Base-by-base conservation (phyloP, 2,113 vertebrate species). In the Pachypanchax playfairii region DNA sequence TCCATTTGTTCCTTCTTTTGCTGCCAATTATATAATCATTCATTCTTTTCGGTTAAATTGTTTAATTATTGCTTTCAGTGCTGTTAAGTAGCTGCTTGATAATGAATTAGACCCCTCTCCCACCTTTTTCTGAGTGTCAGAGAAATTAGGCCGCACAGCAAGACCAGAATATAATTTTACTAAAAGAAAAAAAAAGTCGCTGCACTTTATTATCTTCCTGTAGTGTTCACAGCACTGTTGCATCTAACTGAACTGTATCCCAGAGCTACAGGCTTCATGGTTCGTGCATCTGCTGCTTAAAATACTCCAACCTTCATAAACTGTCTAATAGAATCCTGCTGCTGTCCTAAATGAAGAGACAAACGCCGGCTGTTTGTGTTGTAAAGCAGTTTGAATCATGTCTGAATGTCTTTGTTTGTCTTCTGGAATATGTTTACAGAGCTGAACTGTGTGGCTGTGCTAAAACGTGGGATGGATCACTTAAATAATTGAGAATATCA, bases 111-210 rank as follows among this genome's bases (percentile, higher is more conserved):
- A 49, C 10, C 25, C 13, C 12, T 4, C n/a, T 15, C 38, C 69
- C 60, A 48, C 33, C 52, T 61, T 58, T 61, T 35, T 17, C 24
- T 41, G 17, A 60, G 44, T 62, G 58, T 54, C 24, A 6, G 46
- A 65, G 50, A 68, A 77, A 77, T 74, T 28, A 66, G 63, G 72
- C 57, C 51, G 24, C 55, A 24, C 74, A 58, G 75, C 51, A 18
- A 53, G 69, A 69, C 26, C 4, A 13, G 17, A 65, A 44, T 49
- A 17, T 39, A 59, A 43, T 46, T 58, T 28, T 3, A 5, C 49
- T n/a, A 11, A 4, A 14, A 13, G 0, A 6, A 13, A 25, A 21
- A 53, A 31, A 10, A 29, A 35, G 0, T 17, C 15, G n/a, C 25
- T 59, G 39, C 25, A 42, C 66, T 75, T 68, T 62, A 63, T 74